These are phyloP conservation scores for Pagetopsis macropterus DNA, from an alignment of 2,797 vertebrate genomes.

Conservation along the genomic window DNA sequence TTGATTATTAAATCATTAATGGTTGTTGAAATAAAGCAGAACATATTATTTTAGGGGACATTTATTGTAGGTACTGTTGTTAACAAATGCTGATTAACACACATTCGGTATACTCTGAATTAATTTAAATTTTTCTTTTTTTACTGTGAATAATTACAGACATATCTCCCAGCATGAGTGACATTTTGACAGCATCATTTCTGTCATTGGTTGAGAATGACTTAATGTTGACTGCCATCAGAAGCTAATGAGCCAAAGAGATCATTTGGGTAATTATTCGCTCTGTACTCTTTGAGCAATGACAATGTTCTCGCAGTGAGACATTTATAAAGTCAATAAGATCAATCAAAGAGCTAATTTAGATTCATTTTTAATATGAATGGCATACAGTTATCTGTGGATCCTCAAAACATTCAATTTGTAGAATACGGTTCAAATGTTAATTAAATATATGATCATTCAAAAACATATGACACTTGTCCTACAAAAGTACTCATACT, in stretches of 20 bases:
- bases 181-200: conserved; percentile 45
- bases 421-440: conserved; percentile 1
- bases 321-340: conserved; percentile 33
- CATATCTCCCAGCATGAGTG: conserved; percentile 23
- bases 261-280: conserved; percentile 59
- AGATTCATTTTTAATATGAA: conserved; percentile 20
- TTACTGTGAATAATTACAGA: background rate
- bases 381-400: background rate
- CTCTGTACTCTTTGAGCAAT: conserved; percentile 31
- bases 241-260: conserved; percentile 52
- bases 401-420: background rate
- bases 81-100: conserved; percentile 14
- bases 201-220: conserved; percentile 13
- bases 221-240: conserved; percentile 30
- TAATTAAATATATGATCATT: background rate
- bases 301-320: conserved; percentile 31
- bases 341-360: conserved; percentile 51
- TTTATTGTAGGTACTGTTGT: background rate
- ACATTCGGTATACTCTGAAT: background rate
- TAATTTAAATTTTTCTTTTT: conserved; percentile 20
- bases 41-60: background rate
- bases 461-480: background rate
- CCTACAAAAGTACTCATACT: background rate
- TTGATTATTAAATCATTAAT: background rate
- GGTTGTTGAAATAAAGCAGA: background rate